A percentile compares a stretch with the other conserved stretches of the same genome.
Evolutionary conservation across 2,797 vertebrate species (phyloP).

Genomic region (Cirrhinus molitorella): DNA sequence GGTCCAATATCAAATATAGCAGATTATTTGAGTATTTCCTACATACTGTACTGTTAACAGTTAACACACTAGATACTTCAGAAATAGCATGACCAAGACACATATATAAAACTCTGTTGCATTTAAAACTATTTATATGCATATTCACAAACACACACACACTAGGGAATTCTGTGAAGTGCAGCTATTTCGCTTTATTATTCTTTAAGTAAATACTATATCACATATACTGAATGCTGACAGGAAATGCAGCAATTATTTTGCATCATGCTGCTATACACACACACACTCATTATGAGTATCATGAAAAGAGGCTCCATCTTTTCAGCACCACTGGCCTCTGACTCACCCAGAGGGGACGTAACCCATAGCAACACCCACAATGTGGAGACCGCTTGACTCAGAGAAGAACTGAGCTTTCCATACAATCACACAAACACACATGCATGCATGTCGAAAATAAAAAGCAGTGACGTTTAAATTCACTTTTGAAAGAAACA

Average conservation of each 20-base stretch:
- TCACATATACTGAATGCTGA: background rate
- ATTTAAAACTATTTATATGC: slow-evolving; percentile 2
- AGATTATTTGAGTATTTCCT: too few relatives aligned
- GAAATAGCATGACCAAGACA: background rate
- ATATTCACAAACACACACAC: background rate
- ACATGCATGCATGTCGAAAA: slow-evolving; percentile 34
- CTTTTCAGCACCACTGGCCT: slow-evolving; percentile 58
- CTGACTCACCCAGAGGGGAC: slow-evolving; percentile 52
- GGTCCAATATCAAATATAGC: too few relatives aligned
- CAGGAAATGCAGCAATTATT: slow-evolving; percentile 17
- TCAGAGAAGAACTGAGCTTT: slow-evolving; percentile 41
- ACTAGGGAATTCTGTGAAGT: background rate
- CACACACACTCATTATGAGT: slow-evolving; percentile 14
- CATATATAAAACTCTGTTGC: background rate
- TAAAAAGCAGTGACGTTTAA: slow-evolving; percentile 31
- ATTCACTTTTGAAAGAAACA: slow-evolving; percentile 33
- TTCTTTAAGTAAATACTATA: slow-evolving; percentile 2
- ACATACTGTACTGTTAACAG: background rate
- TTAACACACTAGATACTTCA: background rate
- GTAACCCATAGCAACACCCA: slow-evolving; percentile 60
- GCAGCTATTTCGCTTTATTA: background rate
- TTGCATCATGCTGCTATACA: background rate
- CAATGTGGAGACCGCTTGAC: slow-evolving; percentile 46
- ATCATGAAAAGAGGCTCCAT: slow-evolving; percentile 46
- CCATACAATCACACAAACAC: slow-evolving; percentile 14